phyloP scores from a whole-genome alignment of 2,888 invertebrate genomes.

The Tanypteryx hageni region DNA sequence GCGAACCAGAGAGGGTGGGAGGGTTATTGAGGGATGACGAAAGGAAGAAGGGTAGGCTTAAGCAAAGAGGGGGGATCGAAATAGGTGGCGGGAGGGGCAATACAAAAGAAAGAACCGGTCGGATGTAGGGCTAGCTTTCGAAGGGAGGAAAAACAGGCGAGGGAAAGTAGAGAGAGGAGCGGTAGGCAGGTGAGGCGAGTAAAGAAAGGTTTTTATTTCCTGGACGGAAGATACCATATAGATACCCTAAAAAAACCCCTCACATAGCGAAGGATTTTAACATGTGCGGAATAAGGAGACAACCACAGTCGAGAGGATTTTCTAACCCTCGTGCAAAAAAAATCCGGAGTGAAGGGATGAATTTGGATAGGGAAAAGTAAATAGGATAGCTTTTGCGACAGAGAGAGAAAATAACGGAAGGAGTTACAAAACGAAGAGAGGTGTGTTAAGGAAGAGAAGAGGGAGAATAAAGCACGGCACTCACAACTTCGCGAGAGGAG shows the following conservation, averaged over 20 bases:
- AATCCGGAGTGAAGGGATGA: background rate
- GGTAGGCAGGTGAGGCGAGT: too few relatives aligned
- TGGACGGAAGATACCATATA: too few relatives aligned
- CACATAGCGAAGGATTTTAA: too few relatives aligned
- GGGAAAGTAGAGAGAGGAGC: too few relatives aligned
- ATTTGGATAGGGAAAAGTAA: conserved; percentile 1
- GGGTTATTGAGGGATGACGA: background rate
- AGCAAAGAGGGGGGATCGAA: background rate
- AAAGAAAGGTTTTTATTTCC: too few relatives aligned
- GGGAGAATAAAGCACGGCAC: background rate
- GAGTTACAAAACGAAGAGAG: background rate
- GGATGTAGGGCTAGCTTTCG: too few relatives aligned
- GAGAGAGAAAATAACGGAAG: background rate
- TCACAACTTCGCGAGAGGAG: background rate
- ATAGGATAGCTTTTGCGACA: background rate
- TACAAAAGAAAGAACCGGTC: background rate
- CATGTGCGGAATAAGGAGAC: too few relatives aligned
- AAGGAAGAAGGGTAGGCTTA: background rate
- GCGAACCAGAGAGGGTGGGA: too few relatives aligned
- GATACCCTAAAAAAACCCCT: too few relatives aligned
- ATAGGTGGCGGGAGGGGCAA: background rate
- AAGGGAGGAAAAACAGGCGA: too few relatives aligned
- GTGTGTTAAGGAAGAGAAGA: background rate
- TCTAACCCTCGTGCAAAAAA: too few relatives aligned
- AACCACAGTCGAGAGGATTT: too few relatives aligned